Conservation (phyloP, 1,140 invertebrate species). For the Gryllus bimaculatus region DNA sequence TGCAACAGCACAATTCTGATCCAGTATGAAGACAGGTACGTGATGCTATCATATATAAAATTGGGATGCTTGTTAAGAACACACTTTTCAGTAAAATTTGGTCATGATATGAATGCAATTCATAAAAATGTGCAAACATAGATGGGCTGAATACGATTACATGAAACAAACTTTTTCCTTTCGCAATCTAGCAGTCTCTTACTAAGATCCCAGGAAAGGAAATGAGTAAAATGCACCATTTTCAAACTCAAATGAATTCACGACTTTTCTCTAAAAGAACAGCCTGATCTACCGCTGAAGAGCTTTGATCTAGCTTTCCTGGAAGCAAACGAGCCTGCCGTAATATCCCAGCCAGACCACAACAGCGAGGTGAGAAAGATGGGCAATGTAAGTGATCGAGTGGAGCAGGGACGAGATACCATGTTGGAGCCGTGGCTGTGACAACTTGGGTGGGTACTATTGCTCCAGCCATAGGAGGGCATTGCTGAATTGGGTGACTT, state of each 20-base stretch:
- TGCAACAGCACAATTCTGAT: too few species aligned
- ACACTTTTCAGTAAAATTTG: neutral
- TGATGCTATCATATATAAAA: too few species aligned
- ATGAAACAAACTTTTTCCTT: neutral
- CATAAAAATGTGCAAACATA: neutral
- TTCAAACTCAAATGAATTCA: neutral
- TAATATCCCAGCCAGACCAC: neutral
- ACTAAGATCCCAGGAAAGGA: neutral
- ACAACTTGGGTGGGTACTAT: conserved; percentile 32
- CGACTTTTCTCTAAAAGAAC: neutral
- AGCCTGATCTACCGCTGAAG: neutral
- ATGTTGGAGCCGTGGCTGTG: neutral
- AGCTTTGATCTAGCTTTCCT: neutral
- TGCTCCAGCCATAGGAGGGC: conserved; percentile 71
- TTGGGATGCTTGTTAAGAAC: neutral
- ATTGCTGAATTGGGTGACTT: conserved; percentile 60
- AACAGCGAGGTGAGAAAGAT: neutral
- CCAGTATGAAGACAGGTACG: too few species aligned
- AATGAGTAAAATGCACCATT: neutral
- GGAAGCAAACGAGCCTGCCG: neutral
- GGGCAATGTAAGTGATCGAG: neutral
- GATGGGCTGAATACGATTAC: neutral
- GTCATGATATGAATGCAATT: neutral
- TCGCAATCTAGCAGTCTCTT: neutral
- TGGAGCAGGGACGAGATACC: neutral